A percentile compares a stretch with the other conserved stretches of the same genome.
Conservation (phyloP, 2,113 vertebrate genomes). For the Rhagologus leucostigma region DNA sequence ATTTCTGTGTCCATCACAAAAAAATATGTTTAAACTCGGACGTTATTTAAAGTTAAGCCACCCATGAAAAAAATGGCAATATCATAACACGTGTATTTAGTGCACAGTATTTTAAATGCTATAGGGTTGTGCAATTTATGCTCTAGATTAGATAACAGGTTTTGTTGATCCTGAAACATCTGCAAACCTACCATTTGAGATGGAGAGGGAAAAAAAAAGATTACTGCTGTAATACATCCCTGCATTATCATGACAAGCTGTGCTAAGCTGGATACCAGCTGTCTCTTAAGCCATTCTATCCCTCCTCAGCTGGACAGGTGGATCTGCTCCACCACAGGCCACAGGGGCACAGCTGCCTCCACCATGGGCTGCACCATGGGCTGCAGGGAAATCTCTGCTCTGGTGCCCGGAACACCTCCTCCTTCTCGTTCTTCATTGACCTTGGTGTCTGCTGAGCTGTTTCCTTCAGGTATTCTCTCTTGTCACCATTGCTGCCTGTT, state of each 20-base stretch:
- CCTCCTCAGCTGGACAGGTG: neutral
- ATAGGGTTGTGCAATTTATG: too few relatives aligned
- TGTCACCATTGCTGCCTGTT: neutral
- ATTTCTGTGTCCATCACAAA: neutral
- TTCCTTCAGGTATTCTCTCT: neutral
- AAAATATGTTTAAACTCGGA: neutral
- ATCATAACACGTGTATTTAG: neutral
- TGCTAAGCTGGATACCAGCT: neutral
- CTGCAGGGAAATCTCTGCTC: neutral
- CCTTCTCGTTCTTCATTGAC: neutral
- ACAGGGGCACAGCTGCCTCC: neutral
- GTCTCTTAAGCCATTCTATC: neutral
- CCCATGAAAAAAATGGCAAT: neutral
- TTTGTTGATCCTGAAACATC: neutral
- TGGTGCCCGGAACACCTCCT: rapidly evolving
- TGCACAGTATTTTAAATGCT: neutral
- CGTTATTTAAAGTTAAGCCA: neutral
- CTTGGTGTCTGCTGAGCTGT: neutral
- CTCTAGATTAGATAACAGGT: neutral
- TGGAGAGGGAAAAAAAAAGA: neutral
- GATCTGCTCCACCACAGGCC: neutral
- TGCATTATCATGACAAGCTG: neutral
- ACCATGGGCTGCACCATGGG: too few relatives aligned
- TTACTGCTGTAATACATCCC: neutral
- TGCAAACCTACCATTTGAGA: neutral